Base-by-base conservation (phyloP, 2,797 vertebrate genomes). In the Chaenodraco wilsoni region DNA sequence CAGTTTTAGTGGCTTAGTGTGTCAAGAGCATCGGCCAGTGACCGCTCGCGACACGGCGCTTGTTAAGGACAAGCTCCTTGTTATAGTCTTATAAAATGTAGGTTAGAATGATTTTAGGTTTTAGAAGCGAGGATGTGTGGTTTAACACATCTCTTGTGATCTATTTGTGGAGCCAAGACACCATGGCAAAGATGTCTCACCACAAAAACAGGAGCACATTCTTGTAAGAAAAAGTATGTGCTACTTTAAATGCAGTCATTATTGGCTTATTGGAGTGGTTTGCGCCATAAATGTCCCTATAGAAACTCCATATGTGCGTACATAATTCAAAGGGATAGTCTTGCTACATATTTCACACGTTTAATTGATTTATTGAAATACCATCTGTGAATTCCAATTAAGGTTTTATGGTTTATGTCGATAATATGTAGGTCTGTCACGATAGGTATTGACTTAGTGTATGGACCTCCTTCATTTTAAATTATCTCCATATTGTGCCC, bases 1-100 rank as follows among this genome's bases (percentile, higher is more conserved):
- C 67, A 15, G 58, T 76, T 84, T 79, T 54, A 73, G 21, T 55
- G 56, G 74, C 69, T 78, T 49, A 74, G 27, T 17, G 63, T 74
- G 27, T 44, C 40, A 49, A 65, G 64, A 69, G 65, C 65, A 61
- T 45, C 13, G 46, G 72, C 46, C 83, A 58, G 79, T 73, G 69
- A 74, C 51, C 5, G 0, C 8, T 23, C 43, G 57, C 51, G 65
- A 69, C 78, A 57, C 33, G 69, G 31, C 33, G 56, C 77, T 78
- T 77, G 80, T 84, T 82, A 84, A 65, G 44, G 75, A 37, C 23
- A 56, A 33, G 10, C 1, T 14, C 14, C 23, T 57, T 41, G 27
- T 66, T 70, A 60, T 43, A 69, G 37, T 69, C 58, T 14, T 11
- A n/a, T 8, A 46, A 69, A 61, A 13, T 21, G 10, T 23, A 41